phyloP scores from a whole-genome alignment of 2,888 invertebrate species.

The Mamestra brassicae region DNA sequence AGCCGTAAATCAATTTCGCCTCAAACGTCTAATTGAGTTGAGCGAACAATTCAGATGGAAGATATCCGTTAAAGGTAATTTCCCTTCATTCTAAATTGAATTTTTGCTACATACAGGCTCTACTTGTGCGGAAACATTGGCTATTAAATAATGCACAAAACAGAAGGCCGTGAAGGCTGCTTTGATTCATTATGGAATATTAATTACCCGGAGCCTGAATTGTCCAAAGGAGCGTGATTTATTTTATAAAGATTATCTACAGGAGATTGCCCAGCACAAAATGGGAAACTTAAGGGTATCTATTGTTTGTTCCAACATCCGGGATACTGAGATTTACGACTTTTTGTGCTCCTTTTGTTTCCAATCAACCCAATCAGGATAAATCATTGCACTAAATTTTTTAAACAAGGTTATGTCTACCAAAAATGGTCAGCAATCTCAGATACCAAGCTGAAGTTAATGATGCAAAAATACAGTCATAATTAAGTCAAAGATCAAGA shows the following conservation, averaged over 20 bases:
- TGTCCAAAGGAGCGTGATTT: constrained; percentile 60
- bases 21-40: constrained; percentile 77
- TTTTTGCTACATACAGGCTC: constrained; percentile 59
- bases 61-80: constrained; percentile 73
- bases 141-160: constrained; percentile 69
- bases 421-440: neutral
- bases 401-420: neutral
- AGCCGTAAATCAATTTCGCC: constrained; percentile 83
- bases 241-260: constrained; percentile 62
- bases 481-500: constrained; percentile 3
- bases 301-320: constrained; percentile 43
- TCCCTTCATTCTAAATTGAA: constrained; percentile 58
- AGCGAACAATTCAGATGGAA: constrained; percentile 78
- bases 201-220: constrained; percentile 64
- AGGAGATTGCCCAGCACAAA: constrained; percentile 48
- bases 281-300: constrained; percentile 38
- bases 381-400: neutral
- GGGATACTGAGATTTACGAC: constrained; percentile 46
- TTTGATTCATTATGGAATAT: constrained; percentile 69
- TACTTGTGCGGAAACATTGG: constrained; percentile 54
- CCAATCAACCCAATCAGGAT: neutral
- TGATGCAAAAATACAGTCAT: neutral
- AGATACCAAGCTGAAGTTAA: neutral
- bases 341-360: constrained; percentile 37
- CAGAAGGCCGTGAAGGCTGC: constrained; percentile 48